Evolutionary conservation across 2,797 vertebrate species (phyloP), one percentile per base, ranked within the genome.

Genomic region (Oreonectes daqikongensis): DNA sequence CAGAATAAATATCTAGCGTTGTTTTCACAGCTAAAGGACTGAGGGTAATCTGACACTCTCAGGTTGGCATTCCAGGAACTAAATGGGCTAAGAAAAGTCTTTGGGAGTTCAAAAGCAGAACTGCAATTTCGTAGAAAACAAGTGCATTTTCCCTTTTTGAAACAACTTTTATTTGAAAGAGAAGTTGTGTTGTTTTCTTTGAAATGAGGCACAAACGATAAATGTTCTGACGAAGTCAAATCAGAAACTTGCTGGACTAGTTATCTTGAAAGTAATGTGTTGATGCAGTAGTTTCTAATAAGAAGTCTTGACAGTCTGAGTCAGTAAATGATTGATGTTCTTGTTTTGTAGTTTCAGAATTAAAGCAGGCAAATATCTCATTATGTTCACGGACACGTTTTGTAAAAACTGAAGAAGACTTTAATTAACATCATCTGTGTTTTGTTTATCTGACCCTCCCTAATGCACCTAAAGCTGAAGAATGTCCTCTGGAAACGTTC

Each of bases 21-120:
- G 30, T 64, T 52, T 64, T 52, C 20, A 28, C 57, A 48, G 30
- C 28, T 72, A 63, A 73, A 24, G 28, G 20, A 60, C 15, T 15
- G 12, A 18, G 28, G 50, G 57, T 30, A 63, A 73, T 63, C 20
- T 63, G 44, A 63, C 44, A 61, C 57, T 28, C 10, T 22, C n/a
- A 35, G 40, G 40, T 46, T 30, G 53, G 53, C 53, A 48, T 63
- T 72, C 42, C 57, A 61, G 44, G 30, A 73, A 73, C 59, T 14
- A 14, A 64, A 52, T 5, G 12, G 70, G n/a, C 22, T 5, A 17
- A 18, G 44, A 50, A 50, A 30, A 9, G 6, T 18, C 30, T 22
- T 59, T 35, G 12, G n/a, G 42, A 50, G 42, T 18, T 22, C n/a
- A 72, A 61, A 61, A 50, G 60, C 59, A 73, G 59, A 52, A 52